A percentile compares a stretch with the other conserved stretches of the same genome.
Evolutionary conservation across 2,797 vertebrate genomes (phyloP).

Genomic region (Gastrophryne carolinensis): DNA sequence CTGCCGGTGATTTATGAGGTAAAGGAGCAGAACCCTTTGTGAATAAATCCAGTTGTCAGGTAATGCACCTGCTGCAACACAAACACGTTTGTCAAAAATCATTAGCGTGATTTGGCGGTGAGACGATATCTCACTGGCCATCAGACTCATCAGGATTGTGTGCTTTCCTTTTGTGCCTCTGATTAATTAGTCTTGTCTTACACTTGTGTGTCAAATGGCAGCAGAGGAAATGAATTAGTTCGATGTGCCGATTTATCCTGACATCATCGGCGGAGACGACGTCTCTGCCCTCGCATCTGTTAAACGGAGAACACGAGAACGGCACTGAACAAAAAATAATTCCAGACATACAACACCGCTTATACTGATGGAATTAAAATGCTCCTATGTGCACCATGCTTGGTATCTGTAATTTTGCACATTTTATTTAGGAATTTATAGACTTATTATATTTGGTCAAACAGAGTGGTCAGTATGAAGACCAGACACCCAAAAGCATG

Average conservation of each 20-base stretch:
- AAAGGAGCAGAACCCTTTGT: neutral
- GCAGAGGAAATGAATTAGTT: conserved; percentile 56
- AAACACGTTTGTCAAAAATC: conserved; percentile 21
- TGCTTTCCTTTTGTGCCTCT: conserved; percentile 41
- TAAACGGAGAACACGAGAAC: neutral
- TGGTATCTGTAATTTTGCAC: neutral
- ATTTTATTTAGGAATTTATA: neutral
- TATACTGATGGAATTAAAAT: neutral
- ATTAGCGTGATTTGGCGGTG: conserved; percentile 23
- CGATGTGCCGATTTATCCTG: neutral
- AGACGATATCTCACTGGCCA: conserved; percentile 4
- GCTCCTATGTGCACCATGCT: neutral
- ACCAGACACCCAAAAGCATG: no score
- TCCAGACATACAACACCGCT: neutral
- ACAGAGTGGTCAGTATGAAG: no score
- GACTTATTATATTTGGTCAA: no score
- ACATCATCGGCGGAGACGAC: neutral
- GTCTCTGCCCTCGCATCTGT: neutral
- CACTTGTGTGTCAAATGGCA: conserved; percentile 53
- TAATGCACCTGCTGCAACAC: neutral
- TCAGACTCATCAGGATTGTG: conserved; percentile 14
- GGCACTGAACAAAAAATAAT: neutral
- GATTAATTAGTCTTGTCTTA: conserved; percentile 56
- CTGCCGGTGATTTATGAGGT: neutral
- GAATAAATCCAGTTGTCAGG: conserved; percentile 7